Percentiles rank a stretch among this genome's conserved stretches.
Conservation (phyloP, 2,888 invertebrate species). For the Agrotis puta region DNA sequence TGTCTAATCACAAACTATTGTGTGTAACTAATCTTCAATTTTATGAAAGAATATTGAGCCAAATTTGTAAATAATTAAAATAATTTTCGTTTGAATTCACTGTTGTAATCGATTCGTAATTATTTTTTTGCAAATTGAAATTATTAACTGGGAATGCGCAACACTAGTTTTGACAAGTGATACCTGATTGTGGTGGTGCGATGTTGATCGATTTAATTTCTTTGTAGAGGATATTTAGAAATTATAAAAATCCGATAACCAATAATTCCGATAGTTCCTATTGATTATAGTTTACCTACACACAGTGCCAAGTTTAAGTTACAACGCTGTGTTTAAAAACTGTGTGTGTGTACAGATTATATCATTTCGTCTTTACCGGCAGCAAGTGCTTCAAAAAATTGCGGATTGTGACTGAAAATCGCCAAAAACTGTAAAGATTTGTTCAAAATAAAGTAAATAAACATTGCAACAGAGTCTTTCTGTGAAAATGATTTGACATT, state of each 20-base stretch:
- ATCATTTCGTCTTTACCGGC: conserved; percentile 31
- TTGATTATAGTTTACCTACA: neutral
- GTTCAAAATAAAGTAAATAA: conserved; percentile 15
- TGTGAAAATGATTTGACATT: conserved; percentile 21
- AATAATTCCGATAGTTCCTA: neutral
- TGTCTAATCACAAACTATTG: too few species aligned
- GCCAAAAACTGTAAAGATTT: conserved; percentile 14
- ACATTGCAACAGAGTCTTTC: conserved; percentile 1
- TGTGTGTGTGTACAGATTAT: neutral
- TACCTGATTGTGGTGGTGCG: conserved; percentile 6
- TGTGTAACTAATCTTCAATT: too few species aligned
- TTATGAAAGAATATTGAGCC: neutral
- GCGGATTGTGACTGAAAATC: conserved; percentile 41
- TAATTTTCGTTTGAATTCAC: too few species aligned
- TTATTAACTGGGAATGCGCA: neutral
- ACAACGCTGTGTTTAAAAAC: conserved; percentile 7
- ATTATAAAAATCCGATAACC: neutral
- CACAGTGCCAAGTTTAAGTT: neutral
- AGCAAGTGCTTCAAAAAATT: conserved; percentile 19
- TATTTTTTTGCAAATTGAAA: conserved; percentile 28
- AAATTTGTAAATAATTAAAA: too few species aligned
- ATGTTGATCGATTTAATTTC: conserved; percentile 29
- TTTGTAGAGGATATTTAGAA: conserved; percentile 8
- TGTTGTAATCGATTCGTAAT: neutral
- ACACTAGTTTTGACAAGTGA: conserved; percentile 38